Evolutionary conservation across 1,140 invertebrate genomes (phyloP), one percentile per base, ranked within the genome.

Genomic region (Araneus ventricosus): DNA sequence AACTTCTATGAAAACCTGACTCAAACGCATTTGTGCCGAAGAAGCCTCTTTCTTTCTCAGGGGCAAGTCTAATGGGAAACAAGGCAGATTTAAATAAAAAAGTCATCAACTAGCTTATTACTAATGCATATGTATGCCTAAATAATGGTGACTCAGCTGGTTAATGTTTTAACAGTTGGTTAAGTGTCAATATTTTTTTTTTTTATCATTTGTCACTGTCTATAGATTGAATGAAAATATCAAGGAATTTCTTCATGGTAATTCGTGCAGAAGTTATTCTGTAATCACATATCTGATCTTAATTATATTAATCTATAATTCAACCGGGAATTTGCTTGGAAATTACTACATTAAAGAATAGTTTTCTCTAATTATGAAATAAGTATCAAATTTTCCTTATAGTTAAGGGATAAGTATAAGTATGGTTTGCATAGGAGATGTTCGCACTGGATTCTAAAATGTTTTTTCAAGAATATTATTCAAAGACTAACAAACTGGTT

Each of bases 1-100:
- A 52, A 52, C 10, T 52, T 52, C 45, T 8, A 52, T 52, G 45
- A 14, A 14, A 67, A 67, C 27, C 63, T 67, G 27, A 4, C 8
- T 67, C 14, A 27, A 67, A 24, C 63, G 27, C 63, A 27, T 14
- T n/a, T 67, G n/a, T 8, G 27, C 63, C 6, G 10, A 52, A n/a
- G 24, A 67, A 67, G n/a, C 6, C 24, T n/a, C n/a, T 52, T 1
- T 8, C 14, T 52, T 20, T 61, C 59, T 61, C 24, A 61, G 59
- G 20, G 24, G 59, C 7, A 70, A 8, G 0, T 30, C 24, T 70
- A 70, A 70, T 75, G 34, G 70, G 27, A 34, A 34, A 37, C 30
- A 34, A 37, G 8, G 17, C 37, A 67, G 27, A 75, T 75, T 75
- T 75, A 75, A 75, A 75, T 75, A 75, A 75, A 75, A 34, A 75